Base-by-base conservation (phyloP, 2,888 invertebrate genomes). In the Zaprionus obscuricornis region DNA sequence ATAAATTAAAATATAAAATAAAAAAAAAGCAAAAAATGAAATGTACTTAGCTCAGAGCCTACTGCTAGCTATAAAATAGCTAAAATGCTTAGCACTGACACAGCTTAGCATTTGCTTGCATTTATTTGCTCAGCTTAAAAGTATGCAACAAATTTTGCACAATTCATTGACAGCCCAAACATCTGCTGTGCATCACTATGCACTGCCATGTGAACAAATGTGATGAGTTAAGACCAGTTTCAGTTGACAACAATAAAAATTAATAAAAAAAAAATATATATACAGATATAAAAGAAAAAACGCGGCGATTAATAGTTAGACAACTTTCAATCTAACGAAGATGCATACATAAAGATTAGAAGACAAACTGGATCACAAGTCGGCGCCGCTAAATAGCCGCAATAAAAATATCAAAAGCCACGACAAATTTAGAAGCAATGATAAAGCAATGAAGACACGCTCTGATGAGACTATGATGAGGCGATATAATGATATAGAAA, bases 401-500 rank as follows among this genome's bases (percentile, higher is more conserved):
- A 56, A 79, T 76, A 75, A 65, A 66, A 79, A 75, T 58, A 58
- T 65, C 50, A 66, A 78, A 56, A 58, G 39, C 56, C 57, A 62
- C 26, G 17, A 36, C n/a, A 49, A 36, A 24, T 8, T n/a, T n/a
- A n/a, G n/a, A n/a, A n/a, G n/a, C n/a, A n/a, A n/a, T n/a, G n/a
- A n/a, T n/a, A n/a, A n/a, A n/a, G n/a, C n/a, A n/a, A n/a, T 14
- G 29, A 29, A 20, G 8, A 7, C 14, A 22, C 33, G 8, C 17
- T 31, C 27, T 17, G 37, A 42, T 13, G 47, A 39, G 18, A 14
- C 24, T 24, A n/a, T n/a, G n/a, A n/a, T n/a, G n/a, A n/a, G n/a
- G 31, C 7, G 4, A 27, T 27, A n/a, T 3, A 8, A n/a, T 27
- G 27, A 27, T 27, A 27, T n/a, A 27, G 27, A 27, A 27, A 27